Evolutionary conservation across 2,888 invertebrate species (phyloP), one percentile per base, ranked within the genome.

Genomic region (Netelia melanura): DNA sequence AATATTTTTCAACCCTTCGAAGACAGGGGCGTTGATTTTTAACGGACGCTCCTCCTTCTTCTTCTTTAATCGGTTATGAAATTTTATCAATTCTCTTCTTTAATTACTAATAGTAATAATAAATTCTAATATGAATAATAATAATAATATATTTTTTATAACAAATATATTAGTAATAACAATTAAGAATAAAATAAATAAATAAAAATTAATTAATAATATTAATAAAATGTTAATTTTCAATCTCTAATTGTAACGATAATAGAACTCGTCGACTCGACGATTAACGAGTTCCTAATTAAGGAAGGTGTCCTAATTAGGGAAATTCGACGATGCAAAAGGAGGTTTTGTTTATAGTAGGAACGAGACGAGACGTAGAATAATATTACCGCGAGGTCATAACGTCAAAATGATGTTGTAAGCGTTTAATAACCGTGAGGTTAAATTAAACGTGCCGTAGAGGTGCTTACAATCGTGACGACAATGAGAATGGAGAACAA

Each of bases 401-500:
- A 30, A 30, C 30, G 30, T 30, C 6, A 30, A 30, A 30, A 30
- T 30, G 30, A 30, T 30, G 5, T 30, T 30, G 30, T 30, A 30
- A 30, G 5, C 30, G 25, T 25, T 52, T 44, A 23, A 10, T 25
- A 6, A 44, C 14, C 62, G 5, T 38, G 21, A 25, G 44, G 43
- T 44, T 67, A 48, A 62, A 79, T 25, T 25, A 30, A 23, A 64
- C 56, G 56, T 75, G 52, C 17, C 14, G 17, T 17, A 5, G 1
- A 2, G 21, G 67, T 75, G 78, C 93, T 93, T 89, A 94, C 94
- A 88, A 94, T 93, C 30, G 94, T 94, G 84, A 94, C 92, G 83
- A 94, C 91, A 85, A 94, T 94, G 86, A 94, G 90, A 72, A 91
- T 89, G 82, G 90, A 93, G 89, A 94, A 94, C 71, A 93, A 89